These are phyloP conservation scores for Aeoliscus strigatus DNA, from an alignment of 2,797 vertebrate genomes.

Conservation along the genomic window DNA sequence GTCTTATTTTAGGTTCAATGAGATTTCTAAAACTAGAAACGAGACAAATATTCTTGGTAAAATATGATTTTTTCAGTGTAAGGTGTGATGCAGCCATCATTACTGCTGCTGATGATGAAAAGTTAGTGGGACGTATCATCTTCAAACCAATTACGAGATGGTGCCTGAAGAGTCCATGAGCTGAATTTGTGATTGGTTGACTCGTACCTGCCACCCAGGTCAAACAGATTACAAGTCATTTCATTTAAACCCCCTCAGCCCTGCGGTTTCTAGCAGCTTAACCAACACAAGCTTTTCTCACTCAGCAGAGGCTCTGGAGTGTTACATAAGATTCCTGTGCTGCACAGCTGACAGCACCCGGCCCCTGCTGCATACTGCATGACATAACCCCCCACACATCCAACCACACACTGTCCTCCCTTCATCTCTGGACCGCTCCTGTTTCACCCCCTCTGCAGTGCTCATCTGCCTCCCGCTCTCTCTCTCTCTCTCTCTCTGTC, in stretches of 20 bases:
- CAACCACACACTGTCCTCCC: conserved; percentile 24
- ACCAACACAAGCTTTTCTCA: conserved; percentile 20
- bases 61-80: too few species aligned
- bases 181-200: too few species aligned
- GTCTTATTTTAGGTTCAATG: too few species aligned
- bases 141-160: too few species aligned
- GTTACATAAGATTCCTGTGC: conserved; percentile 50
- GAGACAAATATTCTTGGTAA: too few species aligned
- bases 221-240: conserved; percentile 18
- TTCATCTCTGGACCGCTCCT: conserved; percentile 8
- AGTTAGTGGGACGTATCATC: too few species aligned
- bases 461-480: neutral
- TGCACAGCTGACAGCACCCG: conserved; percentile 34
- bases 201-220: conserved; percentile 6
- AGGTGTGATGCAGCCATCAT: too few species aligned
- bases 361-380: conserved; percentile 32
- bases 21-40: too few species aligned
- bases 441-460: neutral
- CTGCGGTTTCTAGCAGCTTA: neutral
- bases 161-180: too few species aligned
- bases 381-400: conserved; percentile 42
- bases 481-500: neutral
- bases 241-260: conserved; percentile 18
- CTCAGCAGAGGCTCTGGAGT: conserved; percentile 23
- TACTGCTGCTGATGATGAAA: too few species aligned